Base-by-base conservation (phyloP, 2,888 invertebrate species). In the Tigriopus californicus region DNA sequence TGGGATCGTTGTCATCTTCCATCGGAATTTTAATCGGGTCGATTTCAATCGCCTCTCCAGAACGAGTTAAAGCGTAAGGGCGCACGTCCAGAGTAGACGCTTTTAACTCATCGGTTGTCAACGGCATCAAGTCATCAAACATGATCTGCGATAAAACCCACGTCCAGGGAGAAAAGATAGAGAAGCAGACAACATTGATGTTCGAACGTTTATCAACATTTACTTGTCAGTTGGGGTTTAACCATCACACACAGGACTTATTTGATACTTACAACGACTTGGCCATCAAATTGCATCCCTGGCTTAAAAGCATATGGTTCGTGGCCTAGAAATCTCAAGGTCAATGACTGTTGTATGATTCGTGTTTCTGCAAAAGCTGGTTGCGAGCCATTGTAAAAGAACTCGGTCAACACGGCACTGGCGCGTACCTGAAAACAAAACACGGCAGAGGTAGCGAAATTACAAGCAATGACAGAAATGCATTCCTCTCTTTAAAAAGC, bases 241-340 rank as follows among this genome's bases (percentile, higher is more conserved):
- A n/a, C 65, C 22, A 82, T 76, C 22, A 91, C 72, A 0, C 81
- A 81, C 0, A 92, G 89, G 1, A 88, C 87, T 71, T 94, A 94
- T 70, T 88, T 86, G 72, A 85, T 89, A 1, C 89, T 86, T 0
- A 89, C 87, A 11, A 85, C 83, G 68, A 94, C 75, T 80, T 87
- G 71, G 52, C 82, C 77, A 62, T 82, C 82, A 67, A 90, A 84
- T 0, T 91, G 88, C 85, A 94, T 91, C 10, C 86, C 78, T 0
- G 95, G 94, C 70, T 94, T 95, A 73, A 94, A 94, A n/a, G 94
- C 83, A 71, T 92, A 89, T 8, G 94, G 87, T 0, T 83, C 79
- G 41, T 87, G 89, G 0, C 94, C 95, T 1, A 94, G 75, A 71
- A 94, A 89, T 42, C 80, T 77, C 1, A 94, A 77, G 58, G 80